phyloP scores from a whole-genome alignment of 2,113 vertebrate species.

The Alligator sinensis region DNA sequence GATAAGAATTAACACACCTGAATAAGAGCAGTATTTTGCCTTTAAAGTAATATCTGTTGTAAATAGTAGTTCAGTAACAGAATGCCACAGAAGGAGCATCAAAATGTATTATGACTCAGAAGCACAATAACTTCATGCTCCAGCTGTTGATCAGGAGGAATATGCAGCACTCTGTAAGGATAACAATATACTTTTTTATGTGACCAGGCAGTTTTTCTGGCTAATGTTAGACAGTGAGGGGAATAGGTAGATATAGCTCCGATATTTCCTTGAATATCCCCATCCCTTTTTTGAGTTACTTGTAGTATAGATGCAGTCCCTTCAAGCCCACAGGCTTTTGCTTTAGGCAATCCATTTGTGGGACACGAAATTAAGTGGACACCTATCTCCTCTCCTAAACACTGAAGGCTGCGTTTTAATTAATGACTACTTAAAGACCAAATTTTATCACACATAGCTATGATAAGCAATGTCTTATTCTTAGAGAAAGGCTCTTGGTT shows the following conservation, averaged over 20 bases:
- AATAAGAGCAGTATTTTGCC: background rate
- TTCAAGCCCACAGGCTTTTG: background rate
- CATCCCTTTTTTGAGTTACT: background rate
- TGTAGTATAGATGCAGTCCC: background rate
- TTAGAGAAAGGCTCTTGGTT: too few relatives aligned
- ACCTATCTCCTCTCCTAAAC: background rate
- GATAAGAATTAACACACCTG: background rate
- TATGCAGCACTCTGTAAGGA: background rate
- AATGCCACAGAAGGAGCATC: background rate
- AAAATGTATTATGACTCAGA: background rate
- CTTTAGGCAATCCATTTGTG: fast-evolving
- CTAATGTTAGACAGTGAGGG: fast-evolving
- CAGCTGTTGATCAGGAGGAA: background rate
- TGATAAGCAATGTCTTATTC: too few relatives aligned
- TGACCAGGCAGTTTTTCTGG: background rate
- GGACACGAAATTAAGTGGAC: background rate
- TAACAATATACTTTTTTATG: fast-evolving
- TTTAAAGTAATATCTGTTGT: background rate
- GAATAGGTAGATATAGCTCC: background rate
- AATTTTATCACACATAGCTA: too few relatives aligned
- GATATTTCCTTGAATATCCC: background rate
- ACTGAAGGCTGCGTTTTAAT: too few relatives aligned
- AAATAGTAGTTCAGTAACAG: background rate
- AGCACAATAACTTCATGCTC: background rate
- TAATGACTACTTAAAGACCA: too few relatives aligned